Conservation (phyloP, 2,888 invertebrate species). For the Pollenia labialis region DNA sequence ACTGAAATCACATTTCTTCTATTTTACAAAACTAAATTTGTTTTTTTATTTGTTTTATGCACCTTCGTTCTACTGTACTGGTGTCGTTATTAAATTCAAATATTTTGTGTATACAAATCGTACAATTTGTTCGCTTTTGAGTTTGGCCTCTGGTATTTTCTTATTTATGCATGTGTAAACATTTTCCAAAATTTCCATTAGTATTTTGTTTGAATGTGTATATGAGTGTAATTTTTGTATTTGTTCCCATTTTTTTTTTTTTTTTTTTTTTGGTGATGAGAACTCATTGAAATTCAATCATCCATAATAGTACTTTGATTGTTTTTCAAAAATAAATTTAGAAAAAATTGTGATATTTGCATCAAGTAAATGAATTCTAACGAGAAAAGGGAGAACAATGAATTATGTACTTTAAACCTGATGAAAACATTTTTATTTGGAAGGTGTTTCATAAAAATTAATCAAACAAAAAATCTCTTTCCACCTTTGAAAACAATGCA, state of each 20-base stretch:
- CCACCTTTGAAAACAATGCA: too few species aligned
- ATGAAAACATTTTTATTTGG: not conserved
- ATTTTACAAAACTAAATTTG: not conserved
- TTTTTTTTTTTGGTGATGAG: not conserved
- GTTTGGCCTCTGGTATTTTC: slow-evolving; percentile 15
- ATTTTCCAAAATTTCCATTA: slow-evolving; percentile 23
- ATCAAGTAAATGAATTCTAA: not conserved
- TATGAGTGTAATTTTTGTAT: not conserved
- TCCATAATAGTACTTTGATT: slow-evolving; percentile 37
- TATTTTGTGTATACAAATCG: not conserved
- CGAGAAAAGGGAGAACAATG: not conserved
- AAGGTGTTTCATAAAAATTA: too few species aligned
- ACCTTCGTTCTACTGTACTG: not conserved
- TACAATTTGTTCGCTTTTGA: not conserved
- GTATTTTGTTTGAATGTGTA: not conserved
- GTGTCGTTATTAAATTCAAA: not conserved
- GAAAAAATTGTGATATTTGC: slow-evolving; percentile 1
- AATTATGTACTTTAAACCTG: slow-evolving; percentile 5
- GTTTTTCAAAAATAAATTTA: slow-evolving; percentile 9
- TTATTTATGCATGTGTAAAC: not conserved
- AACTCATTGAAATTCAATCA: slow-evolving; percentile 47
- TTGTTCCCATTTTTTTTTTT: not conserved
- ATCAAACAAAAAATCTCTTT: too few species aligned
- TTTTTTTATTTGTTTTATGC: not conserved
- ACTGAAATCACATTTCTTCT: too few species aligned